These are phyloP conservation scores for Trissolcus japonicus DNA, from an alignment of 2,888 invertebrate species.

Conservation along the genomic window DNA sequence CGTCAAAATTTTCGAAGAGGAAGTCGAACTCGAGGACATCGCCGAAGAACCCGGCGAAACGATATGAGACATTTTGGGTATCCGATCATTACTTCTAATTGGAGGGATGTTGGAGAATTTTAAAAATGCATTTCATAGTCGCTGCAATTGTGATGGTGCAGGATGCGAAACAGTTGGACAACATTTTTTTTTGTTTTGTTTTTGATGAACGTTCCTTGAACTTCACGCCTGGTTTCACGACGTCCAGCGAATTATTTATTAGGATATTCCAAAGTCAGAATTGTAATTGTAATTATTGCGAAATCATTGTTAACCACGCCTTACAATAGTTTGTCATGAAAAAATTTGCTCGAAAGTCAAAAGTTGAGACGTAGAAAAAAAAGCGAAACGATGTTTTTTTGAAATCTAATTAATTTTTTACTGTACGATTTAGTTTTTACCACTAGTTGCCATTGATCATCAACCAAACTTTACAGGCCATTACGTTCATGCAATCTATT, in stretches of 20 bases:
- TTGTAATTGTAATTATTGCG: too few relatives aligned
- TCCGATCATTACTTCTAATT: slow-evolving; percentile 30
- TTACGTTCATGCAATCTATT: slow-evolving; percentile 1
- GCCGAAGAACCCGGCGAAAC: slow-evolving; percentile 71
- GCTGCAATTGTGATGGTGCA: slow-evolving; percentile 30
- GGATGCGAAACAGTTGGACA: slow-evolving; percentile 52
- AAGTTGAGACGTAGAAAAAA: too few relatives aligned
- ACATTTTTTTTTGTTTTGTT: slow-evolving; percentile 54
- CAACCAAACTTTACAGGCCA: slow-evolving; percentile 20
- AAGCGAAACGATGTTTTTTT: too few relatives aligned
- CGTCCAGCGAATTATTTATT: slow-evolving; percentile 5
- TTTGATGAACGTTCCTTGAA: slow-evolving; percentile 69
- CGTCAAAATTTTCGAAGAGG: slow-evolving; percentile 83
- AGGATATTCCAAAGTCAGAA: too few relatives aligned
- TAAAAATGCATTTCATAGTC: slow-evolving; percentile 33
- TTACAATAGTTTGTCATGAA: too few relatives aligned
- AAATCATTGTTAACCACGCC: too few relatives aligned
- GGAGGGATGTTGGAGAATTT: slow-evolving; percentile 41
- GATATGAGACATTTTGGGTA: slow-evolving; percentile 59
- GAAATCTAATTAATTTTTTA: slow-evolving; percentile 31
- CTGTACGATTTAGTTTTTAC: slow-evolving; percentile 32
- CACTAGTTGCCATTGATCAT: slow-evolving; percentile 37
- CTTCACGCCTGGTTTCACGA: slow-evolving; percentile 59
- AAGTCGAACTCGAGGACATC: slow-evolving; percentile 77
- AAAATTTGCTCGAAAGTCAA: too few relatives aligned